Evolutionary conservation across 2,113 vertebrate genomes (phyloP).

Genomic region (Dinomys branickii): DNA sequence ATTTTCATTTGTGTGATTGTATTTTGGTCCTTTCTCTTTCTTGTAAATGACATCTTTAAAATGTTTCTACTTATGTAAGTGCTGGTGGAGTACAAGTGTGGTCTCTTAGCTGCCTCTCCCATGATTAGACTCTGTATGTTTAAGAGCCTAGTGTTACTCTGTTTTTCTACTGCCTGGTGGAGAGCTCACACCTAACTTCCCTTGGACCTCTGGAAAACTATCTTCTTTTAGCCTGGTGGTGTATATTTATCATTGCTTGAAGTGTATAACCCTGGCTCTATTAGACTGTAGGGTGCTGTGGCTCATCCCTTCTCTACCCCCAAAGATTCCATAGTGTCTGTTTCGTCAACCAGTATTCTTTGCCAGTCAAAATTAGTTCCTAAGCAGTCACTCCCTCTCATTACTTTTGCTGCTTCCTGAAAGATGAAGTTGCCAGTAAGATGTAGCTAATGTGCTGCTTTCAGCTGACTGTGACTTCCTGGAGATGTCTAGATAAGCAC

Average conservation of each 20-base stretch:
- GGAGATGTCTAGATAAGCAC: conserved; percentile 25
- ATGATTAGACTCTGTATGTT: background rate
- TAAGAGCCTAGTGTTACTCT: background rate
- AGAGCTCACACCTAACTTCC: background rate
- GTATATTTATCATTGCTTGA: background rate
- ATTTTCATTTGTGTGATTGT: conserved; percentile 37
- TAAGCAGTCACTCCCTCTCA: background rate
- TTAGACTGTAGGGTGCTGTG: background rate
- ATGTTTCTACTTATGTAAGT: background rate
- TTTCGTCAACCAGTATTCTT: background rate
- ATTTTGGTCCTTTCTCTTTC: background rate
- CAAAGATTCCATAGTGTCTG: background rate
- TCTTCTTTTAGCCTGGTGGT: background rate
- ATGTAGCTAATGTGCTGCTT: background rate
- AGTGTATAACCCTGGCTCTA: background rate
- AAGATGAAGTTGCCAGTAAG: conserved; percentile 25
- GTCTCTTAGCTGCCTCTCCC: background rate
- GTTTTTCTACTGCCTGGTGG: background rate
- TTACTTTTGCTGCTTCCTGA: conserved; percentile 33
- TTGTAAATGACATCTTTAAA: background rate
- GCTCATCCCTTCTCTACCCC: background rate
- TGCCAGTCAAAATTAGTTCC: background rate
- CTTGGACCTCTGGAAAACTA: background rate
- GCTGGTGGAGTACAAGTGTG: background rate
- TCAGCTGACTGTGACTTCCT: conserved; percentile 25